Evolutionary conservation across 35 echinoderm and acorn worm species (phyloP), one percentile per base, ranked within the genome.

Genomic region (Amphiura filiformis): DNA sequence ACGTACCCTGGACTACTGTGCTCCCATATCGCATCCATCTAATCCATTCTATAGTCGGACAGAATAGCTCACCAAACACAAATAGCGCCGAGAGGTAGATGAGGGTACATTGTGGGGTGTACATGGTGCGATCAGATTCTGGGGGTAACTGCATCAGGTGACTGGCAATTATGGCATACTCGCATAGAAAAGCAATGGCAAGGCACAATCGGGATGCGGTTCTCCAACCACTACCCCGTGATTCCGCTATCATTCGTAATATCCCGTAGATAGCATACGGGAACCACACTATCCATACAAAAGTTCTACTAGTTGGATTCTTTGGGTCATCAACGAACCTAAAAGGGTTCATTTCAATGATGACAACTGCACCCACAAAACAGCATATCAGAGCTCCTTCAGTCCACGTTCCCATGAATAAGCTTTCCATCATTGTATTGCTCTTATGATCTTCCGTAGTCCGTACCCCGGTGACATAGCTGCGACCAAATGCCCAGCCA

Each of bases 101-200:
- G n/a, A 92, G 65, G 5, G 87, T 76, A 18, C 86, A 92, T 18
- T 91, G 49, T 22, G 93, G 93, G 23, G 90, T 91, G 76, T 95
- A 95, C 93, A 95, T 95, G 13, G 90, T 83, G 39, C 84, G 91
- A 82, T 95, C 93, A 12, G 75, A 85, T 1, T 86, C 90, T n/a
- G 23, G 31, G 0, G 93, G 90, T 65, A 95, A 82, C 49, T 41
- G 34, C 31, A 77, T 61, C 37, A 95, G 57, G 82, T 95, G 93
- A 36, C 37, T 78, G 7, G 89, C 78, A 35, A 95, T 80, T 20
- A 91, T 34, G 37, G 89, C 84, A 77, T 88, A 95, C 35, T 95
- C 89, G 47, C 93, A 92, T 15, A 95, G 86, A 65, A 95, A 92
- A 18, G 93, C 90, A 75, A 81, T 76, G 31, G 89, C 81, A 37